Evolutionary conservation across 2,113 vertebrate species (phyloP).

Genomic region (Dicerorhinus sumatrensis): DNA sequence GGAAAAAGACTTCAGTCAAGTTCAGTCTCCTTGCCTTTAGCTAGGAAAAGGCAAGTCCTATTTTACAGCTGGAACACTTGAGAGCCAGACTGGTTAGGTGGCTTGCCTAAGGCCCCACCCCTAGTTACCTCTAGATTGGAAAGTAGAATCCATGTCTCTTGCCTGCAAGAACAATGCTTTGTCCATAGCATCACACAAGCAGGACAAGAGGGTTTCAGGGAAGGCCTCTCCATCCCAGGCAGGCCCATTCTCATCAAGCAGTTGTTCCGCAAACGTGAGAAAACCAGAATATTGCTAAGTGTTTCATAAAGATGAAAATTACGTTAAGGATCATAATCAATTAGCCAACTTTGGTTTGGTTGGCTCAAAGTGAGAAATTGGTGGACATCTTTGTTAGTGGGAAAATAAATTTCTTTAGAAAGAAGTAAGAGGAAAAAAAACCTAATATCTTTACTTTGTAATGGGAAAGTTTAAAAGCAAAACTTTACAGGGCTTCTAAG

Average conservation of each 20-base stretch:
- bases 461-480: slow-evolving; percentile 49
- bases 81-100: neutral
- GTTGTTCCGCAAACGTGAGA: neutral
- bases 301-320: neutral
- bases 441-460: neutral
- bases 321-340: neutral
- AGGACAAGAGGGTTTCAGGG: neutral
- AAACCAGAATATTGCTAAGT: neutral
- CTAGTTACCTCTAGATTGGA: neutral
- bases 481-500: neutral
- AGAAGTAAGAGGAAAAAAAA: neutral
- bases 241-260: neutral
- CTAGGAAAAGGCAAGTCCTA: neutral
- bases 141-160: neutral
- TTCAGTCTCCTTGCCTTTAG: neutral
- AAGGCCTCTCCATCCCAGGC: neutral
- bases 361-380: slow-evolving; percentile 52
- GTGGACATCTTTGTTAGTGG: neutral
- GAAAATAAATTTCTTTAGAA: slow-evolving; percentile 16
- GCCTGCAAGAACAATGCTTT: neutral
- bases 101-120: neutral
- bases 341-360: slow-evolving; percentile 28
- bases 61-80: neutral
- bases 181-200: neutral
- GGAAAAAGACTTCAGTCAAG: neutral